These are phyloP conservation scores for Nemoura dubitans DNA, from an alignment of 2,888 invertebrate species.

Conservation along the genomic window DNA sequence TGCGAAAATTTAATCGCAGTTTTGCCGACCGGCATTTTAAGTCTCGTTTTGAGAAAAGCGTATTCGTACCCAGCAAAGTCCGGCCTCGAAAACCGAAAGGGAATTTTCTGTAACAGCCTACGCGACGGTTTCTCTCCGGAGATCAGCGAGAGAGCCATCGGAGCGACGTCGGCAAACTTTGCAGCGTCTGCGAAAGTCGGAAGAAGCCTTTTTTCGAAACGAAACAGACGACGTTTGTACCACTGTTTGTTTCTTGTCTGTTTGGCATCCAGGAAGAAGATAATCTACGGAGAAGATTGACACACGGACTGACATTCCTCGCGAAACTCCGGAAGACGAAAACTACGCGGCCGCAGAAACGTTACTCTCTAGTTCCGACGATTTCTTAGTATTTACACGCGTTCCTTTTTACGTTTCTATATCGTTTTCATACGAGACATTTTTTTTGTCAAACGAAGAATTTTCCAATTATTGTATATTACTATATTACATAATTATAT, in stretches of 20 bases:
- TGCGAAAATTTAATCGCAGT: too few species aligned
- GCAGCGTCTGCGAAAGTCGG: too few species aligned
- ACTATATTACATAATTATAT: background rate
- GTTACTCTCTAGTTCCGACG: background rate
- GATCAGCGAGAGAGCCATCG: too few species aligned
- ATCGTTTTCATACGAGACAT: background rate
- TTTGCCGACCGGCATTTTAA: too few species aligned
- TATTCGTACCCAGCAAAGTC: too few species aligned
- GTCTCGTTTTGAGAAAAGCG: too few species aligned
- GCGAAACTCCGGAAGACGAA: background rate
- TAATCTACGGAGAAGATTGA: slow-evolving; percentile 7
- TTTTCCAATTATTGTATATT: background rate
- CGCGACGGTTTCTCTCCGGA: too few species aligned
- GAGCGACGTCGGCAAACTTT: too few species aligned
- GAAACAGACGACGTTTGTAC: background rate
- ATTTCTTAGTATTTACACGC: background rate
- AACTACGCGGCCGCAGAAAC: background rate
- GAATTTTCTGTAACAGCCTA: too few species aligned
- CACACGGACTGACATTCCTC: background rate
- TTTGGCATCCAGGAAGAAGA: background rate
- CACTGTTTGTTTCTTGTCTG: background rate
- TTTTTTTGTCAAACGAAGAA: background rate
- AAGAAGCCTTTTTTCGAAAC: too few species aligned
- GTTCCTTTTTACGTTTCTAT: background rate
- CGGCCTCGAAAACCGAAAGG: too few species aligned